Evolutionary conservation across 1,140 invertebrate species (phyloP).

Genomic region (Pantala flavescens): DNA sequence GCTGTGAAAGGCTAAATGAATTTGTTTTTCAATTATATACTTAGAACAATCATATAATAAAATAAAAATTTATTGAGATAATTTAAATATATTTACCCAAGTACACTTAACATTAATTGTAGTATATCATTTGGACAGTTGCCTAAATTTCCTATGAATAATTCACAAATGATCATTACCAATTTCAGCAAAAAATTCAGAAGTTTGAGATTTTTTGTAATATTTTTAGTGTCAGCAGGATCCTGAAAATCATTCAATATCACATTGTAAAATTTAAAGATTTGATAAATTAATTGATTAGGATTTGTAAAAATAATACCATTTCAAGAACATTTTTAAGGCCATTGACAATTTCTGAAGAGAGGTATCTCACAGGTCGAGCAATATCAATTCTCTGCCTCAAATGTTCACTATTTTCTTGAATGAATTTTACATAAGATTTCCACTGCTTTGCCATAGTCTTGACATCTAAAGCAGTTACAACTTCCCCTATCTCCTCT

Average conservation of each 20-base stretch:
- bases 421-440: constrained; percentile 14
- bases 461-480: constrained; percentile 18
- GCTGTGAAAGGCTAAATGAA: not conserved
- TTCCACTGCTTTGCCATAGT: constrained; percentile 20
- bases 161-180: constrained; percentile 16
- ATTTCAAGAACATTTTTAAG: constrained; percentile 11
- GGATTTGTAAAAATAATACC: not conserved
- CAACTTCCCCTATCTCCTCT: constrained; percentile 13
- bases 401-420: constrained; percentile 18
- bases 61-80: too few species aligned
- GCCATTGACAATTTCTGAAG: not conserved
- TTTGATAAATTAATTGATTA: too few species aligned
- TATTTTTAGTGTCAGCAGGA: constrained; percentile 4
- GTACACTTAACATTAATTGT: constrained; percentile 4
- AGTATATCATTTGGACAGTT: constrained; percentile 16
- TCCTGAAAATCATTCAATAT: not conserved
- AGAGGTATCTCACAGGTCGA: constrained; percentile 16
- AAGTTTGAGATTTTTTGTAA: constrained; percentile 13
- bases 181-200: constrained; percentile 16
- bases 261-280: too few species aligned
- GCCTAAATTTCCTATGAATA: constrained; percentile 14
- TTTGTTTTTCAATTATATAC: too few species aligned
- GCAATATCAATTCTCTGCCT: constrained; percentile 18
- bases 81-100: not conserved
- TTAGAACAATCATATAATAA: too few species aligned